Conservation (phyloP, 2,888 invertebrate species). For the Molanna angustata region DNA sequence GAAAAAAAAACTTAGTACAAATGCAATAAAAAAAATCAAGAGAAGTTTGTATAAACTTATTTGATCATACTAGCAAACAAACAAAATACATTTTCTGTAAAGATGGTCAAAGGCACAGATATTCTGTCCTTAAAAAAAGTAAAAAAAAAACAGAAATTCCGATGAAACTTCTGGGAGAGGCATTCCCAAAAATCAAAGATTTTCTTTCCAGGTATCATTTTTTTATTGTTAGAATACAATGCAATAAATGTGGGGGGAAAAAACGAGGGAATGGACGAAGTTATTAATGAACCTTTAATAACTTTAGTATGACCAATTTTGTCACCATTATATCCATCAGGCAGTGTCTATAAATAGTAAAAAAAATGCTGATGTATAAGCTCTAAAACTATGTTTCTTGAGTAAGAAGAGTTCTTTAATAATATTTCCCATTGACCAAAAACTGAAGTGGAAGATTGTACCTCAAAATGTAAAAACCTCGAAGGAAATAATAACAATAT, state of each 20-base stretch:
- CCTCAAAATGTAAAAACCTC: too few species aligned
- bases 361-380: too few species aligned
- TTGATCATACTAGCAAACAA: neutral
- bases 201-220: slow-evolving; percentile 1
- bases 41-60: neutral
- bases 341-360: too few species aligned
- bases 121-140: neutral
- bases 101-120: neutral
- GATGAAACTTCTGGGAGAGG: slow-evolving; percentile 1
- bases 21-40: too few species aligned
- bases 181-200: neutral
- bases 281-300: neutral
- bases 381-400: too few species aligned
- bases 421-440: too few species aligned
- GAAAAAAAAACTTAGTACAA: too few species aligned
- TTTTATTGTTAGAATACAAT: neutral
- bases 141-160: slow-evolving; percentile 5
- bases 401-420: too few species aligned
- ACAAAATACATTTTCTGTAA: slow-evolving; percentile 3
- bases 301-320: slow-evolving; percentile 1
- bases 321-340: too few species aligned
- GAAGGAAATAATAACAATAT: too few species aligned
- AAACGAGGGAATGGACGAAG: neutral
- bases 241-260: neutral
- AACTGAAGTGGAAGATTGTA: too few species aligned